These are phyloP conservation scores for Sycobia sp. DNA, from an alignment of 1,140 invertebrate genomes.

Conservation along the genomic window DNA sequence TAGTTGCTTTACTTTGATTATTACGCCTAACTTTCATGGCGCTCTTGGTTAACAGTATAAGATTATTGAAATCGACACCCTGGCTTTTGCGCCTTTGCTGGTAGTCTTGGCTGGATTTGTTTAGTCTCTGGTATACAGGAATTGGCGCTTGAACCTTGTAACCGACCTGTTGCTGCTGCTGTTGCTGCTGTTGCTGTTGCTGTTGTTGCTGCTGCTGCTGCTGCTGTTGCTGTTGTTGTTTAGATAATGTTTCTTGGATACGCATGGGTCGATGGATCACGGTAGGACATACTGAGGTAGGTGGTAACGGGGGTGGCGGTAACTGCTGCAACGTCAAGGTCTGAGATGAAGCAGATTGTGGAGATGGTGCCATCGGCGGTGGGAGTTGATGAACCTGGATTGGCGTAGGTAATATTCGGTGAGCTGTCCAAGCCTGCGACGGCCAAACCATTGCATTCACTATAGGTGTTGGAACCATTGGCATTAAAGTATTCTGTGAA, in stretches of 20 bases:
- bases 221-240: not conserved
- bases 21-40: constrained; percentile 51
- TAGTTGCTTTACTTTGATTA: constrained; percentile 44
- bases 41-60: constrained; percentile 56
- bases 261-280: constrained; percentile 44
- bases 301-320: not conserved
- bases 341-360: constrained; percentile 26
- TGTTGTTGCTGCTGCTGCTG: not conserved
- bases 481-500: constrained; percentile 50
- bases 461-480: constrained; percentile 45
- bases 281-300: constrained; percentile 5
- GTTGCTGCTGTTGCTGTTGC: not conserved
- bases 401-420: constrained; percentile 37
- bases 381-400: constrained; percentile 45
- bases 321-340: constrained; percentile 25
- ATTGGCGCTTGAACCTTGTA: constrained; percentile 33
- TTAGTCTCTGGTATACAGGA: constrained; percentile 52
- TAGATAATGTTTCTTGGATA: constrained; percentile 32
- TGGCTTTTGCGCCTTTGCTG: constrained; percentile 48
- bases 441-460: constrained; percentile 44
- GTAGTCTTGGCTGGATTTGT: constrained; percentile 41
- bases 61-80: constrained; percentile 56
- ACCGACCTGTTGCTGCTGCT: not conserved
- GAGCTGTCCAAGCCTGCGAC: constrained; percentile 47
- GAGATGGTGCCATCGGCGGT: constrained; percentile 38